These are phyloP conservation scores for Acleris cristana DNA, from an alignment of 2,888 invertebrate genomes.

Conservation along the genomic window DNA sequence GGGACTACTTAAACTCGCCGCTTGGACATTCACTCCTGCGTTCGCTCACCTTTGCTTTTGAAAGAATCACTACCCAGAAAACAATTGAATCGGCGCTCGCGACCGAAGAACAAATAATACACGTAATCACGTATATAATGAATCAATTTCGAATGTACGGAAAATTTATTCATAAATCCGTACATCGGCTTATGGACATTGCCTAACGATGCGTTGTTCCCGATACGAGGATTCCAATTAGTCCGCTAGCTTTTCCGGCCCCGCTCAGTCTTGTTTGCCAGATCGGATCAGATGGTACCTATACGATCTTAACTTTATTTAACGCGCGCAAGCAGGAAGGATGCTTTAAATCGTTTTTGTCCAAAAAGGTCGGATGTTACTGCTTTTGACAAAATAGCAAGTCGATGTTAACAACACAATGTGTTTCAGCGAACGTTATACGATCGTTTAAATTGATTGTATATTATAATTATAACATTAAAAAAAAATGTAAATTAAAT, in stretches of 20 bases:
- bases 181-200: slow-evolving; percentile 33
- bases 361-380: slow-evolving; percentile 8
- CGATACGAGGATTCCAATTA: slow-evolving; percentile 33
- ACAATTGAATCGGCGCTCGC: background rate
- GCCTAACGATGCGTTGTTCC: slow-evolving; percentile 34
- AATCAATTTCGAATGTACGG: slow-evolving; percentile 32
- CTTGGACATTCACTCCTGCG: no score
- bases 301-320: slow-evolving; percentile 20
- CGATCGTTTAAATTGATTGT: no score
- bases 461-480: no score
- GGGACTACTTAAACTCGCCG: no score
- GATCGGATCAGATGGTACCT: slow-evolving; percentile 15
- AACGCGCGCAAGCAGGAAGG: slow-evolving; percentile 10
- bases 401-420: no score
- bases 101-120: slow-evolving; percentile 4
- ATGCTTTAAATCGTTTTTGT: slow-evolving; percentile 12
- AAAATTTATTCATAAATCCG: slow-evolving; percentile 34
- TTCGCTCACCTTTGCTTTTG: no score
- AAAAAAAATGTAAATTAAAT: no score
- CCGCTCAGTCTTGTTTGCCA: slow-evolving; percentile 4
- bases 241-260: slow-evolving; percentile 25
- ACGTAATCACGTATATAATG: slow-evolving; percentile 24
- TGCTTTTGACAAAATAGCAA: background rate
- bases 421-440: no score
- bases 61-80: no score